Evolutionary conservation across 2,888 invertebrate genomes (phyloP).

Genomic region (Drosophila sordidula): DNA sequence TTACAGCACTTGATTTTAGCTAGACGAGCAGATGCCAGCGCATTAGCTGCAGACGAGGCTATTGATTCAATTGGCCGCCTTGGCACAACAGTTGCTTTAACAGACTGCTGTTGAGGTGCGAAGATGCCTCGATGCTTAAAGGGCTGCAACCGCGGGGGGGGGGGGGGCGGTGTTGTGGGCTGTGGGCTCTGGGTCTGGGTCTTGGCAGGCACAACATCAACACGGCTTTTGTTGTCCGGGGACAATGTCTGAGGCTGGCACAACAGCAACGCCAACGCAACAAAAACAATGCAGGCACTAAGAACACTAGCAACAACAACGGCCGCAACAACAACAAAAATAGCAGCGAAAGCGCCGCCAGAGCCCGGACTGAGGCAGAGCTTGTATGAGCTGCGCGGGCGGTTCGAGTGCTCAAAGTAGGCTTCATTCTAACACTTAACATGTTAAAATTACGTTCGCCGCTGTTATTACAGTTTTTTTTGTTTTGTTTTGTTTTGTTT

Average conservation of each 20-base stretch:
- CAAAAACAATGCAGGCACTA: constrained; percentile 53
- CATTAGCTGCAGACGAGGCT: background rate
- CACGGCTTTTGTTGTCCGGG: constrained; percentile 68
- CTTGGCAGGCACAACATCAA: constrained; percentile 52
- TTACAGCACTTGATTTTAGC: background rate
- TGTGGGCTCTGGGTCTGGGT: constrained; percentile 30
- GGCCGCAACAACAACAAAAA: constrained; percentile 13
- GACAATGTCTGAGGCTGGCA: constrained; percentile 69
- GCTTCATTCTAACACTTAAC: constrained; percentile 80
- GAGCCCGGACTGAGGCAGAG: constrained; percentile 1
- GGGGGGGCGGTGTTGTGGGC: background rate
- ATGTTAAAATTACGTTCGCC: constrained; percentile 70
- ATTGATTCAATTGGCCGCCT: constrained; percentile 10
- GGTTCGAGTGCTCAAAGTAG: constrained; percentile 60
- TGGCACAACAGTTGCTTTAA: constrained; percentile 32
- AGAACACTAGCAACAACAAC: constrained; percentile 31
- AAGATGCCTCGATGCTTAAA: constrained; percentile 43
- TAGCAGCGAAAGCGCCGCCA: constrained; percentile 19
- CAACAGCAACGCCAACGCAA: constrained; percentile 31
- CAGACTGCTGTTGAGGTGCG: constrained; percentile 36
- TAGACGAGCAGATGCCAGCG: background rate
- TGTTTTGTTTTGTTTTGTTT: constrained; percentile 12
- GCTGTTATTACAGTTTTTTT: constrained; percentile 47
- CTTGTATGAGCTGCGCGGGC: background rate
- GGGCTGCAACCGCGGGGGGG: constrained; percentile 9